Percentiles rank a stretch among this genome's conserved stretches.
Evolutionary conservation across 2,888 invertebrate genomes (phyloP).

Genomic region (Stenotaenia linearis): DNA sequence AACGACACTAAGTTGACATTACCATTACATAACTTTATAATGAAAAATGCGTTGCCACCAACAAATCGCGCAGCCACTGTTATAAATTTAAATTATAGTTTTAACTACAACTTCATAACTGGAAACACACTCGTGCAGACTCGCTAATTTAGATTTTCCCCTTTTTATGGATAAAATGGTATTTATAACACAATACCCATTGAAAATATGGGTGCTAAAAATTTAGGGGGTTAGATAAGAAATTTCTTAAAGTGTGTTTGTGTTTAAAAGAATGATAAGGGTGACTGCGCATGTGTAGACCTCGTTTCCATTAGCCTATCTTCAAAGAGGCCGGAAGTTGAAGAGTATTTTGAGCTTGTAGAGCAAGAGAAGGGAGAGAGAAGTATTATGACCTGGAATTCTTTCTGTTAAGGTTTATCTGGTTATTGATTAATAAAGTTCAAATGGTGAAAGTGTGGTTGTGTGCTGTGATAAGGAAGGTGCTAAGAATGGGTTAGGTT

Average conservation of each 20-base stretch:
- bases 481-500: neutral
- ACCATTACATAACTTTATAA: too few species aligned
- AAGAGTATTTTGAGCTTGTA: conserved; percentile 9
- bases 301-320: conserved; percentile 4
- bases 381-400: neutral
- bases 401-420: neutral
- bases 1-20: too few species aligned
- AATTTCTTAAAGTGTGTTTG: neutral
- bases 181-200: neutral
- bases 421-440: neutral
- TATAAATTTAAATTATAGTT: too few species aligned
- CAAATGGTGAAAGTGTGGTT: neutral
- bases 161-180: too few species aligned
- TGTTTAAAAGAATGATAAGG: neutral
- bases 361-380: neutral
- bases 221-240: neutral
- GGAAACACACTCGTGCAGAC: too few species aligned
- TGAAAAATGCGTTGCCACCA: too few species aligned
- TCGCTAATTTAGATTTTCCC: too few species aligned
- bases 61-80: too few species aligned
- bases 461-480: neutral
- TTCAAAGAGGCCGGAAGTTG: neutral
- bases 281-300: neutral
- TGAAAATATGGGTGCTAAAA: neutral
- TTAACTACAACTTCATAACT: too few species aligned